Evolutionary conservation across 1,140 invertebrate species (phyloP).

Genomic region (Drosophila santomea): DNA sequence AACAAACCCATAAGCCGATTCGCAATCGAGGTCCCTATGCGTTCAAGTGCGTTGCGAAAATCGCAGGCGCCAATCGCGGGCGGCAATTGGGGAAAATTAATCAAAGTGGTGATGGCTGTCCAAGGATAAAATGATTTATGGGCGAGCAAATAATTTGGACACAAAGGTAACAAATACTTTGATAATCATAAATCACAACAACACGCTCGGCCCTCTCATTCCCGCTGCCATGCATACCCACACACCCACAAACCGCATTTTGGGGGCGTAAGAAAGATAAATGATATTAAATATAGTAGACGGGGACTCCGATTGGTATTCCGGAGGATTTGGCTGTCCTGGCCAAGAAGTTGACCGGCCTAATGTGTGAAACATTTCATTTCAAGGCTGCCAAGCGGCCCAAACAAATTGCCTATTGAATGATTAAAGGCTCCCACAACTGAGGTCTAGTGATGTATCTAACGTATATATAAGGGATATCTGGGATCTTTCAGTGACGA

Average conservation of each 20-base stretch:
- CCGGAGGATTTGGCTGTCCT: not conserved
- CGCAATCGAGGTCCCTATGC: not conserved
- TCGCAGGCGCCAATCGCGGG: conserved; percentile 55
- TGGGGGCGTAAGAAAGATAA: conserved; percentile 78
- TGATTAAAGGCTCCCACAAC: conserved; percentile 60
- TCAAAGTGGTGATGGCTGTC: conserved; percentile 58
- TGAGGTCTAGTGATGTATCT: conserved; percentile 14
- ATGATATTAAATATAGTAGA: conserved; percentile 79
- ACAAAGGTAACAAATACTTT: conserved; percentile 83
- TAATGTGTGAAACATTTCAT: conserved; percentile 80
- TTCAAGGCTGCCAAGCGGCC: conserved; percentile 48
- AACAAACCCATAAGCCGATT: not conserved
- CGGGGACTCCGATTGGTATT: conserved; percentile 24
- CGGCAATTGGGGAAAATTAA: conserved; percentile 79
- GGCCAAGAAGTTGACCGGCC: conserved; percentile 40
- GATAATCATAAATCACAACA: conserved; percentile 82
- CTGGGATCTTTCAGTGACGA: too few relatives aligned
- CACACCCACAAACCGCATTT: conserved; percentile 67
- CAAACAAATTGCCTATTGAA: conserved; percentile 81
- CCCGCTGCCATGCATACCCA: too few relatives aligned
- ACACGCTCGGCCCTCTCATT: not conserved
- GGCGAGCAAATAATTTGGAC: conserved; percentile 78
- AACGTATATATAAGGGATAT: not conserved
- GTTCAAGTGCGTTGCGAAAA: conserved; percentile 12
- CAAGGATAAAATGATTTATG: conserved; percentile 72